Evolutionary conservation across 2,888 invertebrate genomes (phyloP), one percentile per base, ranked within the genome.

Genomic region (Exephanes ischioxanthus): DNA sequence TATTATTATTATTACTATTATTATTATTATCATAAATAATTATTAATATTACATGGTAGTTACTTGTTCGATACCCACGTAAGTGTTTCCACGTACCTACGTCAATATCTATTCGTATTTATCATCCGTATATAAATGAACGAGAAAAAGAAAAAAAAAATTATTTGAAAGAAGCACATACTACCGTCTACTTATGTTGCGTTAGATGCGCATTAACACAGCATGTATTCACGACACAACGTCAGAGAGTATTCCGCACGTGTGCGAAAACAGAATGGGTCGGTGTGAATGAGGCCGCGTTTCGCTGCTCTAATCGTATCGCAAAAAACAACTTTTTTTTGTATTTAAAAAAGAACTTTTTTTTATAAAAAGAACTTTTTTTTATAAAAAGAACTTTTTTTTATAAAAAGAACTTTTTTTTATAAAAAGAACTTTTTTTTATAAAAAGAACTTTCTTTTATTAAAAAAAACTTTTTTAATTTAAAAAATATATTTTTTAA

Each of bases 1-100:
- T 76, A 80, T 80, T 80, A 80, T 45, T 71, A 61, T 71, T 48
- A 63, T 53, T 71, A 72, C 75, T 80, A 80, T 48, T 71, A 61
- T 71, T 48, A 76, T 61, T 66, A 76, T 76, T 67, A 67, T 67
- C 53, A 76, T 67, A 53, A 75, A 75, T 75, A 75, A 76, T 76
- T 53, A 76, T 76, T 73, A 73, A 61, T 63, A 66, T 66, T 66
- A 66, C 66, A 37, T 37, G 53, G 37, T 51, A 76, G 61, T 61
- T 76, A 76, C 51, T 76, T 76, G 76, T 76, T 67, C 66, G 66
- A 67, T 76, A 67, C 51, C 67, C 67, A 76, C 76, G 76, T 67
- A 51, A 48, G 66, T 79, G 45, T 41, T 81, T 79, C 73, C 78
- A 51, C 41, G 73, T 61, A 78, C 84, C 76, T 76, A 67, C 76